These are phyloP conservation scores for Chloroceryle amazona DNA, from an alignment of 2,797 vertebrate genomes.

Conservation along the genomic window DNA sequence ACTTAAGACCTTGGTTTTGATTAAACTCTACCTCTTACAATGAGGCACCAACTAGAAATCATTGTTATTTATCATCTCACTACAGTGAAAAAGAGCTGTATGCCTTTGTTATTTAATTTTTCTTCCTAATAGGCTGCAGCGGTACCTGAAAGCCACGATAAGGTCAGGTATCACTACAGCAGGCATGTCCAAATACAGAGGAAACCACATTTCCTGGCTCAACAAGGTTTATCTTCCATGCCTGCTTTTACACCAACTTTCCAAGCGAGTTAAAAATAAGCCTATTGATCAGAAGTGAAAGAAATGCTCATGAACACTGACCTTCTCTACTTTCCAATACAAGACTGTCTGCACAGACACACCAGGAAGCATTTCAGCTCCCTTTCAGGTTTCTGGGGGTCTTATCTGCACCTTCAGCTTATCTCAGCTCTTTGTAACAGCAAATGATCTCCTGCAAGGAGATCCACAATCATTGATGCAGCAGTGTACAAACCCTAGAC, in stretches of 20 bases:
- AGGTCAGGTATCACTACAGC: not conserved
- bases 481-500: rapidly evolving
- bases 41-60: not conserved
- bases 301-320: not conserved
- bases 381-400: not conserved
- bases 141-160: not conserved
- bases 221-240: not conserved
- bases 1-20: constrained; percentile 44
- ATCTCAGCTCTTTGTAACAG: not conserved
- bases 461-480: rapidly evolving
- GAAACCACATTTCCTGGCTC: not conserved
- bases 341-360: not conserved
- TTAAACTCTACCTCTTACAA: constrained; percentile 33
- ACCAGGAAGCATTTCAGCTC: not conserved
- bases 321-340: not conserved
- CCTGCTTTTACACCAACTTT: not conserved
- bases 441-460: not conserved
- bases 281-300: constrained; percentile 33
- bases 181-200: not conserved
- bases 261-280: constrained; percentile 30
- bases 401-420: rapidly evolving
- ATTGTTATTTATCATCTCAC: not conserved
- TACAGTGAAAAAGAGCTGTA: not conserved
- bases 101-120: not conserved
- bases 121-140: rapidly evolving